Evolutionary conservation across 2,888 invertebrate species (phyloP).

Genomic region (Pelosia muscerda): DNA sequence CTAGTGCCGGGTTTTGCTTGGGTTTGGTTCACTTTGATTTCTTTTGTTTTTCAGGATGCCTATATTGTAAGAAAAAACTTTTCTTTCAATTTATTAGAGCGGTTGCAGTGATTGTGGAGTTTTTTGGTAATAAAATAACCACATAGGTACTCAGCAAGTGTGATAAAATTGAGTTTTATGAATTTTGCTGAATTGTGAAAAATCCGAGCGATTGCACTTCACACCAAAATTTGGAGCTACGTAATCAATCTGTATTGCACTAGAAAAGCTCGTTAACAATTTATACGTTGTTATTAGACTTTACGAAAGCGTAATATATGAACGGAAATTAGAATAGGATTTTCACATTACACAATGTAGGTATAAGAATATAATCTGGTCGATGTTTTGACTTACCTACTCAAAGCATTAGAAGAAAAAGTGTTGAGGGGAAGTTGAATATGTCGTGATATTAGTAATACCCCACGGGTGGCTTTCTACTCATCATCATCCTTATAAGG

Average conservation of each 20-base stretch:
- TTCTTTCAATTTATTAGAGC: no score
- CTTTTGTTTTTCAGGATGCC: no score
- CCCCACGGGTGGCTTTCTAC: no score
- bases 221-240: neutral
- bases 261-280: neutral
- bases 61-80: no score
- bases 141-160: neutral
- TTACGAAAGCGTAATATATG: neutral
- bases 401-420: neutral
- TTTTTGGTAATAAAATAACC: no score
- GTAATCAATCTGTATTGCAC: neutral
- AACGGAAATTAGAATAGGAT: slow-evolving; percentile 4
- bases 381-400: neutral
- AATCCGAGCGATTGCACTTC: neutral
- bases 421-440: neutral
- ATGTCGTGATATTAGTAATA: neutral
- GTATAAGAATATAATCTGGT: neutral
- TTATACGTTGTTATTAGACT: neutral
- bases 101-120: no score
- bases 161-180: neutral
- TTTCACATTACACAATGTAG: neutral
- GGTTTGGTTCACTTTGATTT: no score
- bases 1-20: no score
- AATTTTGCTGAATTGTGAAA: neutral
- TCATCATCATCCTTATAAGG: no score